Base-by-base conservation (phyloP, 2,888 invertebrate genomes). In the Automeris io region DNA sequence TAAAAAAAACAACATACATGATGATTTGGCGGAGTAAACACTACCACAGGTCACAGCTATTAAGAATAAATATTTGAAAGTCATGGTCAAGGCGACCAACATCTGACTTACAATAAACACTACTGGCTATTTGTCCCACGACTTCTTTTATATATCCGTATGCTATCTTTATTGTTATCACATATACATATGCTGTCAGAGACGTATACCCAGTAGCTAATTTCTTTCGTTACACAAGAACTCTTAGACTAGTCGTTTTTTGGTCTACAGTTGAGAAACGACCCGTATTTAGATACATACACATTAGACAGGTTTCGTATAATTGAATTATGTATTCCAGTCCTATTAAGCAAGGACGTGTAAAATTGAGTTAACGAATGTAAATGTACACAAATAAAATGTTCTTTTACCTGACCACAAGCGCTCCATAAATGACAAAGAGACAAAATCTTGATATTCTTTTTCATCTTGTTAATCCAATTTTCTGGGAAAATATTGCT, bases 1-100 rank as follows among this genome's bases (percentile, higher is more conserved):
- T 11, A 19, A 21, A 11, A 36, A 35, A 36, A 29, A 11, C 16
- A 5, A 34, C 81, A 56, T 80, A 83, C 83, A 82, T 64, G 72
- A 42, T 16, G 72, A 54, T 70, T 83, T 83, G 48, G 71, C 65
- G 54, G 67, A 63, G 57, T 70, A 55, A 46, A 70, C 74, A 66
- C 68, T 66, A 51, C 57, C 64, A 54, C 67, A 62, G 53, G 64
- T 61, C 55, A 81, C 57, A 50, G 70, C 68, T 49, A 77, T 45
- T 34, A 80, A 50, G 58, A 62, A 59, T 47, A 75, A 50, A 57
- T 64, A 66, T 70, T 69, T 76, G 54, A 75, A 71, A 70, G 74
- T 73, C 83, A 83, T 78, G 70, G 75, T 72, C 77, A 72, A 68
- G 62, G 63, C 68, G 70, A 72, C 70, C 66, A 60, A 64, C 66